phyloP scores from a whole-genome alignment of 1,140 invertebrate species.

The Ips typographus region DNA sequence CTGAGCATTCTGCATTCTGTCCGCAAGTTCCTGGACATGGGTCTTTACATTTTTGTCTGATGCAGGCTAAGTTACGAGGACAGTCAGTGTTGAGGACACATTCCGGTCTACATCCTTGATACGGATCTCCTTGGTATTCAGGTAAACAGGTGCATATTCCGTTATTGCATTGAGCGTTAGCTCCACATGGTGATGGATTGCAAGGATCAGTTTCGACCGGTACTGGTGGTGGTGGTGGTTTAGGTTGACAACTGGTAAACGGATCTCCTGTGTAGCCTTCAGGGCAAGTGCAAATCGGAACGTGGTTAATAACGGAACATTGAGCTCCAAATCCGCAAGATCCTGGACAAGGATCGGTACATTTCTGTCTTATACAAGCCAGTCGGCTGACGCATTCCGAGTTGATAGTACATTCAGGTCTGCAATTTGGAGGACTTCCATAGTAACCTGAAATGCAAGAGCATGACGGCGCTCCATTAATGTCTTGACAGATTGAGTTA shows the following conservation, averaged over 20 bases:
- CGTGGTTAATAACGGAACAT: conserved; percentile 71
- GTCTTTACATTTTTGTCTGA: conserved; percentile 68
- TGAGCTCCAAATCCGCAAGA: conserved; percentile 70
- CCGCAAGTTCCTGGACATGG: conserved; percentile 72
- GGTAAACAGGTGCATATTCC: conserved; percentile 64
- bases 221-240: conserved; percentile 48
- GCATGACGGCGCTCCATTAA: conserved; percentile 63
- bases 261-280: conserved; percentile 66
- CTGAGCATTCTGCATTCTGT: conserved; percentile 66
- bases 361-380: conserved; percentile 63
- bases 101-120: conserved; percentile 67
- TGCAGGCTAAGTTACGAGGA: conserved; percentile 65
- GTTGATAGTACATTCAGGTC: conserved; percentile 68
- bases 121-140: conserved; percentile 71
- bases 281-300: conserved; percentile 68
- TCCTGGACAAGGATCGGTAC: conserved; percentile 68
- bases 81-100: conserved; percentile 71
- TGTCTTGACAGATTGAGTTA: conserved; percentile 66
- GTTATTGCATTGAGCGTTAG: conserved; percentile 62
- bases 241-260: conserved; percentile 47
- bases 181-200: conserved; percentile 69
- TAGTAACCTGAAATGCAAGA: conserved; percentile 60
- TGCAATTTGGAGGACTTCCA: conserved; percentile 69
- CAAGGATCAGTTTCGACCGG: conserved; percentile 56
- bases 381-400: conserved; percentile 64